Conservation (phyloP, 1,140 invertebrate species). For the Cotesia chilonis region DNA sequence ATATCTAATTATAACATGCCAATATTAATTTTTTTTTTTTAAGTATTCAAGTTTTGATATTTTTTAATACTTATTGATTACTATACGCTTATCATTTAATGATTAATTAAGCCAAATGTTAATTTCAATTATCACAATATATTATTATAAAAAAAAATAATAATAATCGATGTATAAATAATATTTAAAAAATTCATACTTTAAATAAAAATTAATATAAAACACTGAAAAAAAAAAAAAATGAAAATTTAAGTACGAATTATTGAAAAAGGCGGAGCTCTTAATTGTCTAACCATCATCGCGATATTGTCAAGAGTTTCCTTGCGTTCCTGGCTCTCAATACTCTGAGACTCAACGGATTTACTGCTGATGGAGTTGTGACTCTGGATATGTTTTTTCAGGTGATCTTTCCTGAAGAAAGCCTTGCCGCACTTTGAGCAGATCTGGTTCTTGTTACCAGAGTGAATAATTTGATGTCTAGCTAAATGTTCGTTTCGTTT, state of each 20-base stretch:
- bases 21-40: too few relatives aligned
- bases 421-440: conserved; percentile 88
- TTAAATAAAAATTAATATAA: too few relatives aligned
- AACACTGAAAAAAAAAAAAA: too few relatives aligned
- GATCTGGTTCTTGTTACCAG: conserved; percentile 84
- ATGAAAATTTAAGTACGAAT: conserved; percentile 51
- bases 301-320: conserved; percentile 56
- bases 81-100: too few relatives aligned
- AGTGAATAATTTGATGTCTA: conserved; percentile 85
- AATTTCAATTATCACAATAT: too few relatives aligned
- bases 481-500: conserved; percentile 86
- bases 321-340: conserved; percentile 34
- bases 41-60: too few relatives aligned
- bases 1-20: too few relatives aligned
- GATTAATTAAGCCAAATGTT: too few relatives aligned
- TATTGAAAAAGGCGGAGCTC: conserved; percentile 60
- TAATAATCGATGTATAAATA: too few relatives aligned
- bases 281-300: conserved; percentile 60
- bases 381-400: conserved; percentile 79
- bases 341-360: conserved; percentile 67
- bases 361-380: conserved; percentile 75
- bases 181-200: too few relatives aligned
- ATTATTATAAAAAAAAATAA: too few relatives aligned
- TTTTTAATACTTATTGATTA: too few relatives aligned
- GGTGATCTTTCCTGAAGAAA: conserved; percentile 67